Percentiles rank a stretch among this genome's conserved stretches.
These are phyloP conservation scores for Embiotoca jacksoni DNA, from an alignment of 2,113 vertebrate species.

Conservation along the genomic window DNA sequence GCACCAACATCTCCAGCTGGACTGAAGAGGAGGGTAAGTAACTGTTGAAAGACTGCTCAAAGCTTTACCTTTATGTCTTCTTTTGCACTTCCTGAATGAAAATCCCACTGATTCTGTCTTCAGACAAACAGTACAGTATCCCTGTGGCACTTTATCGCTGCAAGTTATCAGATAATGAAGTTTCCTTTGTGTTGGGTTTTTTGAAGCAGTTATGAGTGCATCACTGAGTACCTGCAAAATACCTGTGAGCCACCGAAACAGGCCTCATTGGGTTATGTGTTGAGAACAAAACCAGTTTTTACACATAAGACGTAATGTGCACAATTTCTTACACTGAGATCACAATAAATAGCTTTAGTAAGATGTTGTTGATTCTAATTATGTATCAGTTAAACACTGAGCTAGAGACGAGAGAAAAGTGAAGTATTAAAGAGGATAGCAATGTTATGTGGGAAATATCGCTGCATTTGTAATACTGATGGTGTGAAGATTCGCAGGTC, in stretches of 20 bases:
- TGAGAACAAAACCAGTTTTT: background rate
- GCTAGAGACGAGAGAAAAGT: background rate
- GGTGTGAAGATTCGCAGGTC: conserved; percentile 46
- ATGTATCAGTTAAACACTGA: background rate
- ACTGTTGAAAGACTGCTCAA: background rate
- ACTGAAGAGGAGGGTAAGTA: conserved; percentile 83
- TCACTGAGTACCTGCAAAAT: background rate
- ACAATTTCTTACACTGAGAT: background rate
- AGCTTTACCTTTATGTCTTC: background rate
- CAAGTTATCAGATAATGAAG: conserved; percentile 11
- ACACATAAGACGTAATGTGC: background rate
- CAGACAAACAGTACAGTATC: background rate
- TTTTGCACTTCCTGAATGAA: conserved; percentile 17
- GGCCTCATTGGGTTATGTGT: background rate
- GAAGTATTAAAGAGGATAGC: background rate
- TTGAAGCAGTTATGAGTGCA: conserved; percentile 33
- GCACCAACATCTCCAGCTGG: conserved; percentile 24
- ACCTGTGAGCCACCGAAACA: conserved; percentile 22
- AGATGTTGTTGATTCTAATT: background rate
- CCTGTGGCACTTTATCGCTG: conserved; percentile 24
- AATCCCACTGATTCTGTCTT: background rate
- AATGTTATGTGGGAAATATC: background rate
- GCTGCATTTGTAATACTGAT: conserved; percentile 23
- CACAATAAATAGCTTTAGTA: background rate
- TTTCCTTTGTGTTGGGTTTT: conserved; percentile 19